Base-by-base conservation (phyloP, 30 jellyfish, hydroid and myxozoan species). In the Clytia hemisphaerica region DNA sequence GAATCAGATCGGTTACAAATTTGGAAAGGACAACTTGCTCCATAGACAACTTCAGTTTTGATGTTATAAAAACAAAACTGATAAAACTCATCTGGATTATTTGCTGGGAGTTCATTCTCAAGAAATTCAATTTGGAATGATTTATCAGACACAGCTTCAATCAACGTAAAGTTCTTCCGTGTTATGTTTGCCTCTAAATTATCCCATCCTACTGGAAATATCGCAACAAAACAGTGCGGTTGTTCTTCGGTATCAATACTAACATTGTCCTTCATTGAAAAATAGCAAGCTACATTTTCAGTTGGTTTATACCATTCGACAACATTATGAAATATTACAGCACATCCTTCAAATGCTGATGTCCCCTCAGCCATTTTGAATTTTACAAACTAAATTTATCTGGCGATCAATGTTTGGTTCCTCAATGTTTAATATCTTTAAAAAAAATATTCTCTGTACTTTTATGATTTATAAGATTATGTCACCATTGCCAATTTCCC, bases 21-120 rank as follows among this genome's bases (percentile, higher is more conserved):
- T 38, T 57, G 92, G 57, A 85, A 85, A 16, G 96, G 96, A 31
- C 93, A 62, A 69, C 96, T 85, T 32, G 96, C 96, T 1, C 96
- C 96, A 19, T 61, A 74, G 16, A 76, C 73, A 4, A n/a, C 78
- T 18, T 88, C 89, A 19, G 69, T 36, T 33, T 36, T 68, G 12
- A 71, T 58, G 16, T 82, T 45, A 38, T 65, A 35, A 34, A 85
- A 79, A 59, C 96, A 85, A 72, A 85, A 85, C 71, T 85, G 96
- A 65, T 77, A 85, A 65, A 77, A 78, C 75, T 85, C 96, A 28
- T 32, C 75, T 36, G 37, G 72, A 50, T 49, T 75, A 42, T 45
- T 70, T 1, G 10, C 46, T 0, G 92, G 87, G 15, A 75, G 16
- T 33, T 59, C 92, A 35, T 48, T 45, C 3, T 48, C 81, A 32